Conservation (phyloP, 2,888 invertebrate genomes). For the Caenorhabditis sp. region DNA sequence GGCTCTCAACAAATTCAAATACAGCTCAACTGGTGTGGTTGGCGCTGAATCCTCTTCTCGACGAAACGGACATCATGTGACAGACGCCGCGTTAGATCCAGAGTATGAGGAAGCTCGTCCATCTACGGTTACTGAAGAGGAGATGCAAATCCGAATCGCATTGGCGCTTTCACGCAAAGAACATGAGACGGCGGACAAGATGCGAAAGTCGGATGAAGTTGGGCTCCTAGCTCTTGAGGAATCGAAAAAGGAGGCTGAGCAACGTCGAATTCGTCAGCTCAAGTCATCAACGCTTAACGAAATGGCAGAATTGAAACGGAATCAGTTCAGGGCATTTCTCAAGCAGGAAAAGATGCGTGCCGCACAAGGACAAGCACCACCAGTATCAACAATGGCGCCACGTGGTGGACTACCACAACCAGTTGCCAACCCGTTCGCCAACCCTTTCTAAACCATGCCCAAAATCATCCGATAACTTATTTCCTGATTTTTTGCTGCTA, state of each 20-base stretch:
- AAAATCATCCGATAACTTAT: background rate
- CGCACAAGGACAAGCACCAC: constrained; percentile 56
- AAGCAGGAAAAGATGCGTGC: constrained; percentile 69
- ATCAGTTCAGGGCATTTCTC: too few relatives aligned
- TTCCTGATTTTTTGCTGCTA: background rate
- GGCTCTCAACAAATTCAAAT: constrained; percentile 84
- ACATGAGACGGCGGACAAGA: constrained; percentile 93
- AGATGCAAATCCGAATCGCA: constrained; percentile 94
- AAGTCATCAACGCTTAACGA: constrained; percentile 79
- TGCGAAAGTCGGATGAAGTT: constrained; percentile 92
- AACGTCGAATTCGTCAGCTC: constrained; percentile 76
- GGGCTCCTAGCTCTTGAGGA: constrained; percentile 82
- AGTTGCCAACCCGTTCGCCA: constrained; percentile 54
- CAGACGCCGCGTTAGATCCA: constrained; percentile 46
- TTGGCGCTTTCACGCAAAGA: constrained; percentile 98
- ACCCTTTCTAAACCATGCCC: too few relatives aligned
- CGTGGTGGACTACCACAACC: constrained; percentile 54
- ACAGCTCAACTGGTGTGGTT: constrained; percentile 71
- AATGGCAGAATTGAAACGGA: too few relatives aligned
- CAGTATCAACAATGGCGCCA: constrained; percentile 47
- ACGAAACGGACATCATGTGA: constrained; percentile 14
- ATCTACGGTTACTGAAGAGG: constrained; percentile 95
- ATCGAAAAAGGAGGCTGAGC: constrained; percentile 51
- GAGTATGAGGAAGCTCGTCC: constrained; percentile 93
- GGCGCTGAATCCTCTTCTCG: constrained; percentile 38